Evolutionary conservation across 2,113 vertebrate genomes (phyloP), one percentile per base, ranked within the genome.

Genomic region (Craseonycteris thonglongyai): DNA sequence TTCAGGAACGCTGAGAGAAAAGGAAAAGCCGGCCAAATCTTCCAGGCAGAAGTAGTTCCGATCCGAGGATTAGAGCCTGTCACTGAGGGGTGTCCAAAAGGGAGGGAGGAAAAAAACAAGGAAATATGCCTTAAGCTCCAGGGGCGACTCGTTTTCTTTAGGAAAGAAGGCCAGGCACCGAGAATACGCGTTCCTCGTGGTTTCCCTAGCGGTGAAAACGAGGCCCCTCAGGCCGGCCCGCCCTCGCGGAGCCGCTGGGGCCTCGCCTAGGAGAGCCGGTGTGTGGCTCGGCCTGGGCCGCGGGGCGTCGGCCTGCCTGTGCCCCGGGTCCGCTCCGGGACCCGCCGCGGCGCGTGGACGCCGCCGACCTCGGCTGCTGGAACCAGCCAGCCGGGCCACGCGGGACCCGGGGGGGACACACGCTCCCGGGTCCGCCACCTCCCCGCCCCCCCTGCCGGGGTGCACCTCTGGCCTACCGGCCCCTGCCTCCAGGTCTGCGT

Each of bases 51-150:
- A 96, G 78, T 24, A 93, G 85, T 80, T 95, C 93, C 42, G 93
- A 95, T 84, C 49, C 26, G 38, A 88, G 94, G 95, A 95, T 94
- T 92, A 96, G 82, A 97, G 94, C 75, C 78, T 92, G 91, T 90
- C 94, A 85, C 14, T 87, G 72, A 92, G 65, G 80, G 80, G 87
- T 92, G 95, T 93, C 87, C 45, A 47, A 91, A 54, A 9, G 28
- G 21, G 59, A 51, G n/a, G 40, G 69, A 65, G 40, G 71, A 63
- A 18, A 80, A 51, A 16, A 91, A 58, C 42, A 65, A 95, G 81
- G 90, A 90, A 79, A 76, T 28, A 51, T 30, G 85, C 92, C 68
- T 93, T 85, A 82, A 78, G n/a, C 72, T 59, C 49, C 65, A 61
- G 49, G 72, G 88, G 61, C 86, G 45, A 59, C 19, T 61, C 49